These are phyloP conservation scores for cat (Felis catus) DNA, from an alignment of 2,113 vertebrate species.

Conservation along the genomic window DNA sequence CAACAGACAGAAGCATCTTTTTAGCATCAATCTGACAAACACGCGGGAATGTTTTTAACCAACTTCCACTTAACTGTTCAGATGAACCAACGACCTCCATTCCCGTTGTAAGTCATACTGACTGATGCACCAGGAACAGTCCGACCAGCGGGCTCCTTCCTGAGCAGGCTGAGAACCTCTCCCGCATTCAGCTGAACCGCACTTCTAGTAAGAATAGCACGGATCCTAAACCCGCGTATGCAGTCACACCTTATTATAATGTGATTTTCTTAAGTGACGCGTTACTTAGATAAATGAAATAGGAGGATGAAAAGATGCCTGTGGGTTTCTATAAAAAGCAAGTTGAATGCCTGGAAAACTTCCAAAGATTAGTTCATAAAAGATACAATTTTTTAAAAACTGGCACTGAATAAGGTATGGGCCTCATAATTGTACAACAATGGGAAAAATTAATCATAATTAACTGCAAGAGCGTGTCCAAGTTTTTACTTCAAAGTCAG, in stretches of 20 bases:
- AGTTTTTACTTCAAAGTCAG: neutral
- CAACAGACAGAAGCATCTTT: neutral
- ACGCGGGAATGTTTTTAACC: neutral
- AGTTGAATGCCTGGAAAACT: neutral
- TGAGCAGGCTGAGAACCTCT: neutral
- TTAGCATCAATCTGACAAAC: conserved; percentile 26
- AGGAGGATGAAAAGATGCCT: neutral
- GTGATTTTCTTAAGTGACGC: neutral
- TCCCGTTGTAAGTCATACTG: conserved; percentile 1
- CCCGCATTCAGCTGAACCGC: neutral
- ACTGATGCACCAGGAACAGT: neutral
- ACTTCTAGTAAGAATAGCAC: neutral
- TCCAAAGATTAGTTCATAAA: neutral
- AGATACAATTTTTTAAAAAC: neutral
- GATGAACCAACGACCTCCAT: neutral
- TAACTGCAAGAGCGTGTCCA: neutral
- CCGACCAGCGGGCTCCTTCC: neutral
- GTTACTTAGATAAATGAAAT: neutral
- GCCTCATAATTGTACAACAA: neutral
- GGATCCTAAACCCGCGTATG: neutral
- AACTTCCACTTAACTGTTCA: neutral
- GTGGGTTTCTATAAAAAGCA: neutral
- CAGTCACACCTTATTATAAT: neutral
- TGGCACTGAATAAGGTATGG: neutral
- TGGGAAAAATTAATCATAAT: neutral